These are phyloP conservation scores for Euclidia mi DNA, from an alignment of 2,888 invertebrate species.

Conservation along the genomic window DNA sequence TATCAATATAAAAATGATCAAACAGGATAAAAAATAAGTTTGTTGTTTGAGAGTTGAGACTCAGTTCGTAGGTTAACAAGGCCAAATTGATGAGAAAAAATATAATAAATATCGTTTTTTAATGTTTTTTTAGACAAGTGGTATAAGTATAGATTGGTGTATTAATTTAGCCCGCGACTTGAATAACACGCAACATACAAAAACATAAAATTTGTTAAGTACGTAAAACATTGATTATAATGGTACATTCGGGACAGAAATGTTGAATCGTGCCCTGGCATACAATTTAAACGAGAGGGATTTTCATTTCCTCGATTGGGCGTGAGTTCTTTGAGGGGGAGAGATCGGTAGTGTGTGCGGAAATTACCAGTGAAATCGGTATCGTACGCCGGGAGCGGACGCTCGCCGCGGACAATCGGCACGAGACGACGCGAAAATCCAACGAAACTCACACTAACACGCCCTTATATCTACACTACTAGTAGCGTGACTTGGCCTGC, in stretches of 20 bases:
- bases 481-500: no score
- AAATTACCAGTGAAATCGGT: conserved; percentile 81
- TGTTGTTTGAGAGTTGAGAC: no score
- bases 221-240: conserved; percentile 22
- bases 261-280: conserved; percentile 67
- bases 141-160: no score
- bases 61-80: no score
- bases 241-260: conserved; percentile 49
- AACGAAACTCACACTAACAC: conserved; percentile 34
- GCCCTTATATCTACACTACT: neutral
- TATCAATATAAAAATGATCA: neutral
- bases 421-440: conserved; percentile 51
- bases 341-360: conserved; percentile 70
- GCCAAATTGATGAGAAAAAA: no score
- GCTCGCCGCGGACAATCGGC: conserved; percentile 65
- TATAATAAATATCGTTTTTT: no score
- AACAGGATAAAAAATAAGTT: no score
- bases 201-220: no score
- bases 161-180: no score
- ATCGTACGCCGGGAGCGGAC: conserved; percentile 64
- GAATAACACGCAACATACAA: no score
- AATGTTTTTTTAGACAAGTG: no score
- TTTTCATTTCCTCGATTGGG: conserved; percentile 78
- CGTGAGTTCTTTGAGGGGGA: conserved; percentile 70
- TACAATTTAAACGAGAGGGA: conserved; percentile 78